Evolutionary conservation across 2,797 vertebrate species (phyloP), one percentile per base, ranked within the genome.

Genomic region (Pangasius mekongensis): DNA sequence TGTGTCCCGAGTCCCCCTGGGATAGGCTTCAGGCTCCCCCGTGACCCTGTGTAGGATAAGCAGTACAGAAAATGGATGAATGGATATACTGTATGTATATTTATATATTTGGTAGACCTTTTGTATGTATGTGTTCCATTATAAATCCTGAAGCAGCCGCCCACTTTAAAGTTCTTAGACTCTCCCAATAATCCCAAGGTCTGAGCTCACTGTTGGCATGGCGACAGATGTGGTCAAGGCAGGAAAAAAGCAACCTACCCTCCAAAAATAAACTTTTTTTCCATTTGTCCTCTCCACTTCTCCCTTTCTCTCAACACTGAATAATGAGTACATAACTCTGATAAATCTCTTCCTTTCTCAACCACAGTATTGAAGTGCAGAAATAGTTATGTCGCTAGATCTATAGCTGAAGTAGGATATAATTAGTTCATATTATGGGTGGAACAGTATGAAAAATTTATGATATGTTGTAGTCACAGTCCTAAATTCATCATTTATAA

Each of bases 181-280:
- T 87, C 54, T 60, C 7, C 60, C 47, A 76, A 85, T 84, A 84
- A 56, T 64, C 83, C 86, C 66, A 89, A 87, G 84, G 84, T 85
- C 81, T 89, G 83, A 90, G 85, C 88, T 83, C 80, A 56, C 66
- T 82, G 91, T 91, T 91, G 89, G 87, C 90, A 91, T 89, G 91
- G 90, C 11, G 90, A 91, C 90, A 90, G 91, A 91, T 91, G 88
- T 87, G 86, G 80, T 85, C 88, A 91, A 86, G 36, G 64, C 78
- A 39, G 49, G 27, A 81, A 89, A 89, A 89, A 86, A n/a, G 84
- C 66, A 85, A 73, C 54, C 87, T 88, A 39, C 36, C 43, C 49
- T 89, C 88, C 83, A 76, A 86, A 91, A 88, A 88, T 89, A 89
- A 90, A 88, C 83, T 11, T 22, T 64, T 64, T 87, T 66, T 85